phyloP scores from a whole-genome alignment of 2,113 vertebrate genomes.

The Holacanthus passer region DNA sequence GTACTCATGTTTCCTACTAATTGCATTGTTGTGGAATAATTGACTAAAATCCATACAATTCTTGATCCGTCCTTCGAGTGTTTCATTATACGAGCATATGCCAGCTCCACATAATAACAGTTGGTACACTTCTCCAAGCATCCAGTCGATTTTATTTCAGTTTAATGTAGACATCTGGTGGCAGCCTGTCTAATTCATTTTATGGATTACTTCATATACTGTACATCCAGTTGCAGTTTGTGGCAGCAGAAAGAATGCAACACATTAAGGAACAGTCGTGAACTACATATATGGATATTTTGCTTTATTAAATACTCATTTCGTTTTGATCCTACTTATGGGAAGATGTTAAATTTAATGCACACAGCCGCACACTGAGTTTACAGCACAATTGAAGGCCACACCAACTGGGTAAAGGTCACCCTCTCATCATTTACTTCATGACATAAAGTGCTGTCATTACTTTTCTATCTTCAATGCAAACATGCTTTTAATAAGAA shows the following conservation, averaged over 20 bases:
- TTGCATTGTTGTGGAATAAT: slow-evolving; percentile 6
- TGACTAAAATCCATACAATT: not conserved
- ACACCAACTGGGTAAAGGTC: not conserved
- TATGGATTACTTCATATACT: not conserved
- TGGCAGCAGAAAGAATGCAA: not conserved
- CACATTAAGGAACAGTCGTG: not conserved
- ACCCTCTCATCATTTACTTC: not conserved
- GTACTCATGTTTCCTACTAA: not conserved
- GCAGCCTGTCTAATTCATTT: not conserved
- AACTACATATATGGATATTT: not conserved
- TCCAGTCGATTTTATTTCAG: not conserved
- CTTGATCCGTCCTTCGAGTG: not conserved
- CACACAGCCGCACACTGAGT: not conserved
- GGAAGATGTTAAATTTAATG: not conserved
- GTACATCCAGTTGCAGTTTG: not conserved
- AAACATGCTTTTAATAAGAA: slow-evolving; percentile 11
- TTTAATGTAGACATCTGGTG: not conserved
- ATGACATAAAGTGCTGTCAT: not conserved
- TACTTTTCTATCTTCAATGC: not conserved
- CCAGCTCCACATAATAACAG: not conserved
- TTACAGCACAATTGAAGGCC: not conserved
- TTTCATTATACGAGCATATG: not conserved
- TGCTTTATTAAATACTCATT: not conserved
- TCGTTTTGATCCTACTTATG: not conserved
- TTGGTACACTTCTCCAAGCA: not conserved